Base-by-base conservation (phyloP, 2,113 vertebrate species). In the Heliornis fulica region DNA sequence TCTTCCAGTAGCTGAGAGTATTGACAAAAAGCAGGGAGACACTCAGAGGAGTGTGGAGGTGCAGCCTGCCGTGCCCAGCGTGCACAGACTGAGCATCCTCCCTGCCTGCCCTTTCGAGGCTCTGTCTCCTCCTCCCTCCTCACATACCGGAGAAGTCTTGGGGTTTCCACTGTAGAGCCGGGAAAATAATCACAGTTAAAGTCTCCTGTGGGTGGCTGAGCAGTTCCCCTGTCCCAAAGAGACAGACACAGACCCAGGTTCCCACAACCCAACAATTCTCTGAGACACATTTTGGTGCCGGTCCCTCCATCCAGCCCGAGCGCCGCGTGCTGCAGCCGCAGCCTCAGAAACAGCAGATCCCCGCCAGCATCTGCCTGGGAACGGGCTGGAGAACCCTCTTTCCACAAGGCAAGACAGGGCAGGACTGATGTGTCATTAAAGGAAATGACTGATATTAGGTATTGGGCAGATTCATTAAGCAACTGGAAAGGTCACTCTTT, bases 391-490 rank as follows among this genome's bases (percentile, higher is more conserved):
- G 43, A 63, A 18, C 15, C 60, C 34, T 63, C 91, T 87, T 63
- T 78, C 84, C 61, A 20, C 5, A 6, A 75, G 31, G 71, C 54
- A 89, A 63, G 70, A 41, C 75, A 40, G 91, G 79, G 80, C 86
- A 89, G 68, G 89, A 70, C 12, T 11, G 11, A 28, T 4, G 32
- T 7, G 59, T 13, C 21, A 21, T 13, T 51, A 22, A 83, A n/a
- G 79, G 87, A 83, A 97, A 90, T 14, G 41, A 80, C 5, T 84
- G 91, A 76, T 93, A 83, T 90, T 87, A 76, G 72, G 61, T 25
- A n/a, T 22, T 93, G 95, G 90, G 89, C 85, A 90, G 92, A 91
- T 96, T 96, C 94, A 89, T 94, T 87, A 76, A 85, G 66, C 54
- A 60, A 63, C 56, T 83, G 2, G 26, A 96, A 97, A 92, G 88